These are phyloP conservation scores for Habrosyne pyritoides DNA, from an alignment of 2,888 invertebrate genomes.

Conservation along the genomic window DNA sequence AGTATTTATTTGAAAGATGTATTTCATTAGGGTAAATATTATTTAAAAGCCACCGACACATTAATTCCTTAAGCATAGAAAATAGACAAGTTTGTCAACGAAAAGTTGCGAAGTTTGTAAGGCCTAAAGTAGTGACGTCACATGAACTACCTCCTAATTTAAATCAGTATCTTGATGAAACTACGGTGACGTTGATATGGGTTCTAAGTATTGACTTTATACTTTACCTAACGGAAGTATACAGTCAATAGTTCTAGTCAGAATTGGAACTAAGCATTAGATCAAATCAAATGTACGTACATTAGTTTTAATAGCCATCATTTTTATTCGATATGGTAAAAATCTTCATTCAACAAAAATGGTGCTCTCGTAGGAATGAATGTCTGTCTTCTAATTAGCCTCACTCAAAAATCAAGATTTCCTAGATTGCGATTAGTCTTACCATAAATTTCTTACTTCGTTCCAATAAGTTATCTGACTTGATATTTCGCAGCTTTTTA, in stretches of 20 bases:
- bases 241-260: constrained; percentile 75
- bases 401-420: background rate
- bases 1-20: constrained; percentile 84
- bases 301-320: constrained; percentile 1
- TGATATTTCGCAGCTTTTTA: constrained; percentile 78
- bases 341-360: background rate
- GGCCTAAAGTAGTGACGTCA: constrained; percentile 55
- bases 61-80: constrained; percentile 83
- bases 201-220: constrained; percentile 54
- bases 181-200: constrained; percentile 57
- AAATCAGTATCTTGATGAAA: constrained; percentile 72
- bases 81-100: constrained; percentile 75
- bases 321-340: background rate
- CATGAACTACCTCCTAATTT: constrained; percentile 81
- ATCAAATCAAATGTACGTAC: constrained; percentile 33
- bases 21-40: constrained; percentile 81
- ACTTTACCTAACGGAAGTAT: constrained; percentile 41
- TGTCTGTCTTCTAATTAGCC: background rate
- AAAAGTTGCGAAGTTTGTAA: constrained; percentile 78
- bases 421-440: background rate
- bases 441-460: constrained; percentile 27
- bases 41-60: constrained; percentile 84
- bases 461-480: constrained; percentile 67
- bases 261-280: constrained; percentile 72
- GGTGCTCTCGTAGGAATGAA: background rate